Conservation (phyloP, 1,140 invertebrate species). For the Saxidomus purpurata region DNA sequence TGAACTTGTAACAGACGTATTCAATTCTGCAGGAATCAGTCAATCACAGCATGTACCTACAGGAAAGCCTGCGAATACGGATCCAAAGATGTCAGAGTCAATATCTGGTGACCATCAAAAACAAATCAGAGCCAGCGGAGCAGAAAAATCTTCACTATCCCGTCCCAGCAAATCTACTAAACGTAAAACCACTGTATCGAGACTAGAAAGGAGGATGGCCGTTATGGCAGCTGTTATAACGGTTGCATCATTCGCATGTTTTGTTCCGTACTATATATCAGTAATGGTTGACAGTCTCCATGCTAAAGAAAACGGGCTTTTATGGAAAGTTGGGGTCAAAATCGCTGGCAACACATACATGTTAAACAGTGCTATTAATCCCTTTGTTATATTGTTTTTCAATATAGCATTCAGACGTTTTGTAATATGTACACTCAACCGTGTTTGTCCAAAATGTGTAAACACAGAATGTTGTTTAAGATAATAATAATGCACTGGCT, state of each 20-base stretch:
- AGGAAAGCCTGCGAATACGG: too few species aligned
- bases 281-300: background rate
- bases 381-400: background rate
- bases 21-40: too few species aligned
- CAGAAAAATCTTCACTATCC: background rate
- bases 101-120: too few species aligned
- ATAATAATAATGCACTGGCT: too few species aligned
- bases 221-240: background rate
- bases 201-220: background rate
- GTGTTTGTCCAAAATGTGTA: background rate
- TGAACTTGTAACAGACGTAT: too few species aligned
- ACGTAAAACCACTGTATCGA: background rate
- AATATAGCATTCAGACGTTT: background rate
- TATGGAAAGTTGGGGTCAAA: background rate
- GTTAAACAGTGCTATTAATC: background rate
- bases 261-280: constrained; percentile 2
- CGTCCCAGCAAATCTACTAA: background rate
- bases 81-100: background rate
- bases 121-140: background rate
- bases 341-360: background rate
- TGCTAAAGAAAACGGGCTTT: background rate
- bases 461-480: too few species aligned
- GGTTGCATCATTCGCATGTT: background rate
- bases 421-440: background rate
- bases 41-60: background rate